These are phyloP conservation scores for Acleris cristana DNA, from an alignment of 2,888 invertebrate species.

Conservation along the genomic window DNA sequence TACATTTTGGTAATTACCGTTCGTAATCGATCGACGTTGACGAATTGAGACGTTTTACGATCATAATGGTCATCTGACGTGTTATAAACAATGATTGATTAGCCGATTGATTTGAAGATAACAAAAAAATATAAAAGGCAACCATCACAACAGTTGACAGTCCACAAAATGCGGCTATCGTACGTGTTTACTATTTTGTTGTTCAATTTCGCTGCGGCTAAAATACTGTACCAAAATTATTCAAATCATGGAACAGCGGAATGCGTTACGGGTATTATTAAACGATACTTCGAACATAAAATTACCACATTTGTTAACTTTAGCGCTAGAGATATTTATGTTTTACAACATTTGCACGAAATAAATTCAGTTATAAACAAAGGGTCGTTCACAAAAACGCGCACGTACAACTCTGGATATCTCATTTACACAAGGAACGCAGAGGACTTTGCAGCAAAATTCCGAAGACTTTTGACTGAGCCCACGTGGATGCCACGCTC, in stretches of 20 bases:
- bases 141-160: neutral
- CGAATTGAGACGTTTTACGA: slow-evolving; percentile 14
- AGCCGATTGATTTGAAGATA: slow-evolving; percentile 14
- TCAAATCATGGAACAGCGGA: neutral
- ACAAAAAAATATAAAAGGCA: neutral
- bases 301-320: slow-evolving; percentile 39
- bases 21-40: neutral
- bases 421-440: slow-evolving; percentile 13
- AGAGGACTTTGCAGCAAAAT: slow-evolving; percentile 9
- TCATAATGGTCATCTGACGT: slow-evolving; percentile 2
- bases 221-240: neutral
- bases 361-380: slow-evolving; percentile 30
- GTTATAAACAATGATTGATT: slow-evolving; percentile 22
- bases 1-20: neutral
- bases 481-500: slow-evolving; percentile 56
- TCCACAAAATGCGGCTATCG: slow-evolving; percentile 14
- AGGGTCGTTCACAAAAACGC: slow-evolving; percentile 11
- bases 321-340: slow-evolving; percentile 16
- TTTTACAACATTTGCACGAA: slow-evolving; percentile 38
- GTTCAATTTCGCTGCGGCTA: neutral
- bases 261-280: slow-evolving; percentile 17
- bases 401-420: slow-evolving; percentile 18
- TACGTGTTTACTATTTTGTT: neutral
- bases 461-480: slow-evolving; percentile 44
- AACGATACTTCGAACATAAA: slow-evolving; percentile 4